Evolutionary conservation across 2,797 vertebrate genomes (phyloP).

Genomic region (Eremophila alpestris): DNA sequence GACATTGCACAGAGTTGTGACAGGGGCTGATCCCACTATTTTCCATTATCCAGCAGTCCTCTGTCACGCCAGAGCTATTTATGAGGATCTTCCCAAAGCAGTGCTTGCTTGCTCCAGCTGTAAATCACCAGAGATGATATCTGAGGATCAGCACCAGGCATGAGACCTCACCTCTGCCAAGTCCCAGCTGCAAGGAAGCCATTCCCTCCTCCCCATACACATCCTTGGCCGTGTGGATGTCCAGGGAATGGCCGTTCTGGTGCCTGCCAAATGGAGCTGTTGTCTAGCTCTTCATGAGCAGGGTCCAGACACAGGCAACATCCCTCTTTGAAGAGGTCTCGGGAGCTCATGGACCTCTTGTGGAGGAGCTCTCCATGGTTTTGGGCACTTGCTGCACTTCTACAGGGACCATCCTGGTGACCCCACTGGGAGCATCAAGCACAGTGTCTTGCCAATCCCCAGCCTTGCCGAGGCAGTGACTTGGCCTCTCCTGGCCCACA

Average conservation of each 20-base stretch:
- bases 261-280: not conserved
- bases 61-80: conserved; percentile 37
- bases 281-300: not conserved
- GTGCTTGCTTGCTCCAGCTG: not conserved
- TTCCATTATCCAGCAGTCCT: conserved; percentile 53
- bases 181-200: conserved; percentile 37
- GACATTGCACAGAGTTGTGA: not conserved
- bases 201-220: not conserved
- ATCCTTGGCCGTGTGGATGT: not conserved
- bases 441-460: accelerated
- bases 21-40: not conserved
- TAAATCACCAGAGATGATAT: conserved; percentile 61
- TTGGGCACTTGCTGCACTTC: not conserved
- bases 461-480: not conserved
- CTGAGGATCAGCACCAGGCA: conserved; percentile 37
- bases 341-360: accelerated
- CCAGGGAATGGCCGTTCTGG: accelerated
- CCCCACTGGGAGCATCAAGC: accelerated
- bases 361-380: conserved; percentile 3
- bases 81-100: conserved; percentile 45
- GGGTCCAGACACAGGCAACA: not conserved
- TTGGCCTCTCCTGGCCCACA: not conserved
- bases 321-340: not conserved
- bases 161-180: conserved; percentile 12
- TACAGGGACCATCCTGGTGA: not conserved